Conservation (phyloP, 2,113 vertebrate genomes). For the Kryptolebias marmoratus region DNA sequence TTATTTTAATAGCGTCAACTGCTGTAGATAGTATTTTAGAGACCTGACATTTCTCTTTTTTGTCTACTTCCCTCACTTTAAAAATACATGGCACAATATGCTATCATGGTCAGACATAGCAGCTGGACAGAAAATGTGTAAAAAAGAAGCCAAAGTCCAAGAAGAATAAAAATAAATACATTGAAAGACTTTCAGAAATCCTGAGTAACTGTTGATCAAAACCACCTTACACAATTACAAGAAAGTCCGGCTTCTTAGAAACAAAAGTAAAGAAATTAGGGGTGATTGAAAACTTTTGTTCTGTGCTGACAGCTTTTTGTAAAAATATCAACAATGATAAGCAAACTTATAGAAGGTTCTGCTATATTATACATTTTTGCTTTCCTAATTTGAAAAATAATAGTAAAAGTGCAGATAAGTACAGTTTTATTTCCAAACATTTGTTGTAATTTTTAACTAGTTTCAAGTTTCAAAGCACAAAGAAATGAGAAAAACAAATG, state of each 20-base stretch:
- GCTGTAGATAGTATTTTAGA: too few relatives aligned
- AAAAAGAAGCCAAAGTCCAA: background rate
- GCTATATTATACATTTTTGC: too few relatives aligned
- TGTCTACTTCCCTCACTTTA: background rate
- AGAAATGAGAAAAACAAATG: too few relatives aligned
- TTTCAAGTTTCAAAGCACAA: background rate
- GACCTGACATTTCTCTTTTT: background rate
- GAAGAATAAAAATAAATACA: background rate
- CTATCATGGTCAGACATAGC: background rate
- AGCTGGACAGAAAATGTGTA: background rate
- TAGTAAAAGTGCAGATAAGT: too few relatives aligned
- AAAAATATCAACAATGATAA: too few relatives aligned
- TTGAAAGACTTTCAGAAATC: too few relatives aligned
- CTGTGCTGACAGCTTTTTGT: background rate
- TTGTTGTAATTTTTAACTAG: background rate
- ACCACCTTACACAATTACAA: too few relatives aligned
- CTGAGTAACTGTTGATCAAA: too few relatives aligned
- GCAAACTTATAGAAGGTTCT: too few relatives aligned
- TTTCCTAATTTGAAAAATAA: too few relatives aligned
- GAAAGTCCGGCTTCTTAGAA: background rate
- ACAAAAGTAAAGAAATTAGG: background rate
- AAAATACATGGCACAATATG: background rate
- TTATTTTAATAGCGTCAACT: too few relatives aligned
- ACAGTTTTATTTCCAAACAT: too few relatives aligned
- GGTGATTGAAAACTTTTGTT: background rate